Conservation (phyloP, 2,888 invertebrate species). For the Drosophila austrosaltans region DNA sequence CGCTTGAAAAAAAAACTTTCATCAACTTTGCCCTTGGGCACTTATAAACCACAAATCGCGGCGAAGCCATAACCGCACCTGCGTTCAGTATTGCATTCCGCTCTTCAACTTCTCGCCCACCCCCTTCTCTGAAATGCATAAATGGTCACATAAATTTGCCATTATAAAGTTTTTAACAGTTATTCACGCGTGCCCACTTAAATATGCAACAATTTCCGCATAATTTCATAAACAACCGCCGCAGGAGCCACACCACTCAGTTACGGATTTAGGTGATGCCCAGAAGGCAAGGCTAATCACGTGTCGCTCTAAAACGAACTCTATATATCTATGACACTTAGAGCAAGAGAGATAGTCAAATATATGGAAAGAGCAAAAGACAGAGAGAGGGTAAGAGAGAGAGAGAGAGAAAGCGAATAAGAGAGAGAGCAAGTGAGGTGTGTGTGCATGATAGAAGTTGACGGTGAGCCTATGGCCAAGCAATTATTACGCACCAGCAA, state of each 20-base stretch:
- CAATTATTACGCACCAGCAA: slow-evolving; percentile 74
- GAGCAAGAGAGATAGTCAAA: slow-evolving; percentile 3
- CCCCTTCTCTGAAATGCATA: slow-evolving; percentile 12
- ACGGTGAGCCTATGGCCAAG: slow-evolving; percentile 62
- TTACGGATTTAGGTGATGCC: slow-evolving; percentile 9
- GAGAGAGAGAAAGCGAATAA: not conserved
- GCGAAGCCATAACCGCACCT: not conserved
- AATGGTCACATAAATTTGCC: slow-evolving; percentile 36
- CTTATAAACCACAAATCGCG: not conserved
- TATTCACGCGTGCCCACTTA: slow-evolving; percentile 70
- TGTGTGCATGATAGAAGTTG: slow-evolving; percentile 39
- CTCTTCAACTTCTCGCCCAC: not conserved
- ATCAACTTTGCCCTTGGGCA: slow-evolving; percentile 9
- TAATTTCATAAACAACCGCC: slow-evolving; percentile 60
- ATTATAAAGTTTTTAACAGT: slow-evolving; percentile 56
- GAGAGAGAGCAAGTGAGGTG: not conserved
- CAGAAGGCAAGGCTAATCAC: slow-evolving; percentile 62
- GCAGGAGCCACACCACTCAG: not conserved
- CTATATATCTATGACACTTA: slow-evolving; percentile 37
- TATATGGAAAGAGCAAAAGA: not conserved
- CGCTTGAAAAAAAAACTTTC: slow-evolving; percentile 15
- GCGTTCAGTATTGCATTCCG: not conserved
- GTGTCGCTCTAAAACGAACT: slow-evolving; percentile 63
- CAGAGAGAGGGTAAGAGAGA: not conserved
- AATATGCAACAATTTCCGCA: slow-evolving; percentile 78